Conservation (phyloP, 35 echinoderm and acorn worm species). For the Nesometra sesokonis region DNA sequence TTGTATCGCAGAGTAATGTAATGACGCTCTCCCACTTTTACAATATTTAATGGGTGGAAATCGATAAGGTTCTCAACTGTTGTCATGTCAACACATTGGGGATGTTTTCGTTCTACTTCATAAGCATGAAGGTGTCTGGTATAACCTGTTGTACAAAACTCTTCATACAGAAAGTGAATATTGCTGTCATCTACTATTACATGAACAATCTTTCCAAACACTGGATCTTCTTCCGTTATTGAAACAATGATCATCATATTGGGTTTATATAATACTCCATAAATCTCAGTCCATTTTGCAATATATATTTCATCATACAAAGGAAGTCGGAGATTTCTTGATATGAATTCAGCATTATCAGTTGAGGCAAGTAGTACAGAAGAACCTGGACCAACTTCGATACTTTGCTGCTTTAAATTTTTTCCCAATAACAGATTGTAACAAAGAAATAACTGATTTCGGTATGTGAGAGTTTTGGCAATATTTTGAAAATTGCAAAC, state of each 20-base stretch:
- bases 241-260: neutral
- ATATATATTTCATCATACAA: conserved; percentile 1
- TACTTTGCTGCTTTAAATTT: neutral
- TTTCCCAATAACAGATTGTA: neutral
- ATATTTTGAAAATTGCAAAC: conserved; percentile 24
- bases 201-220: no score
- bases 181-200: no score
- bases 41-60: no score
- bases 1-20: no score
- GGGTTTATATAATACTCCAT: neutral
- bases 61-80: no score
- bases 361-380: neutral
- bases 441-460: neutral
- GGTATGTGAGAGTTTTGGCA: neutral
- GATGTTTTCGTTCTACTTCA: no score
- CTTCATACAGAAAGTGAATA: no score
- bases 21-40: no score
- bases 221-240: no score
- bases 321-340: neutral
- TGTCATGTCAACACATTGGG: no score
- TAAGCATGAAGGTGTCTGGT: no score
- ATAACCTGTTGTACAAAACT: no score
- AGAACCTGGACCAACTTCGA: neutral
- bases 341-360: neutral
- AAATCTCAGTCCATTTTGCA: neutral